Base-by-base conservation (phyloP, 2,888 invertebrate genomes). In the Nymphalis polychloros region DNA sequence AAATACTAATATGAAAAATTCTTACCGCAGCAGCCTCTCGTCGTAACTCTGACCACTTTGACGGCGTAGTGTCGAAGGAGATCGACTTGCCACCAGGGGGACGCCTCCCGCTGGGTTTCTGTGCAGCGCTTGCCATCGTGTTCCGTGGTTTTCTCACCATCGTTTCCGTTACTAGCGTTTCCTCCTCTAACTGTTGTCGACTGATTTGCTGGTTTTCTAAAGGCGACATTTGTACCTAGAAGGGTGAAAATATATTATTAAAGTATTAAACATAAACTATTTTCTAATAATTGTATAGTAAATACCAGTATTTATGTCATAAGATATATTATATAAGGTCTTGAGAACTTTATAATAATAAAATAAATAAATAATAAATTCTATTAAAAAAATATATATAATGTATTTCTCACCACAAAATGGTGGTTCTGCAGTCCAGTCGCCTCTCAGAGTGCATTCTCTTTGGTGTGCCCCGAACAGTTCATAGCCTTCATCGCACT, bases 61-160 rank as follows among this genome's bases (percentile, higher is more conserved):
- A 98, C 95, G 1, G 97, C 95, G 84, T 97, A 97, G 41, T 97
- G 95, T 68, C 96, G 93, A 50, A 98, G 93, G 59, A 98, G 92
- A 84, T 98, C 97, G 10, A 98, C 97, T 78, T 96, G 95, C 98
- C 98, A 98, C 97, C 97, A 98, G 0, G 98, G 98, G 27, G 97
- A 97, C 0, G 96, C 96, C 81, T 98, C 98, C 70, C 96, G 95
- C 83, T 96, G 96, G 0, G 98, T 98, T 90, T 98, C 97, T 0
- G 97, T 97, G 85, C 98, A 98, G 72, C 96, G 93, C 82, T 96
- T 96, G 17, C 97, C 97, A 78, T 98, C 97, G 80, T 97, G 97
- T 70, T 97, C 96, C 49, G 97, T 95, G 71, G 95, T 95, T 75
- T 94, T 93, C 83, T 97, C 97, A 2, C 98, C 98, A 80, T 98